These are phyloP conservation scores for Philhelius pedissequus DNA, from an alignment of 2,888 invertebrate species.

Conservation along the genomic window DNA sequence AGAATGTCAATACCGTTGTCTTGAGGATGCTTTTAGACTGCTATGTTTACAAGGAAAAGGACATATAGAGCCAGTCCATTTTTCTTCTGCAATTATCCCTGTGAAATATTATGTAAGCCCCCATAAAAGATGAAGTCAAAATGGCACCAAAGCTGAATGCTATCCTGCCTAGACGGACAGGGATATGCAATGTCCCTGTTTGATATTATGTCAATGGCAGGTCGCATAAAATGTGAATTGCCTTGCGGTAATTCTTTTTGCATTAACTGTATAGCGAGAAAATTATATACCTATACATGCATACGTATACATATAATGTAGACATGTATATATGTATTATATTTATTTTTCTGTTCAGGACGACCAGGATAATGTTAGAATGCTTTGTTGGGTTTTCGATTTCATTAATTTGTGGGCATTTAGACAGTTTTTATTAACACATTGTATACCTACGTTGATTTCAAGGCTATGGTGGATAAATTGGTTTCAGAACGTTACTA, in stretches of 20 bases:
- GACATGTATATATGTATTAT: no score
- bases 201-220: slow-evolving; percentile 56
- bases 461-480: slow-evolving; percentile 53
- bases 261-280: slow-evolving; percentile 13
- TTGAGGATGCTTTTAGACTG: slow-evolving; percentile 26
- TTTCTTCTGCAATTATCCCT: slow-evolving; percentile 54
- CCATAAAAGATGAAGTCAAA: slow-evolving; percentile 58
- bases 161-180: slow-evolving; percentile 22
- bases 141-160: slow-evolving; percentile 32
- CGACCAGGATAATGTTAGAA: slow-evolving; percentile 7
- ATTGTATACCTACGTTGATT: slow-evolving; percentile 48
- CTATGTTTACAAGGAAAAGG: background rate
- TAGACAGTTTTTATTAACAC: slow-evolving; percentile 57
- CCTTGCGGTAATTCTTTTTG: slow-evolving; percentile 40
- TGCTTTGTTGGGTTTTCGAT: slow-evolving; percentile 51
- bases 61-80: slow-evolving; percentile 21
- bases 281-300: background rate
- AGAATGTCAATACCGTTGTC: slow-evolving; percentile 60
- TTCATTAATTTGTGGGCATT: slow-evolving; percentile 63
- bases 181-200: slow-evolving; percentile 51
- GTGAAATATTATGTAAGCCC: slow-evolving; percentile 49
- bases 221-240: slow-evolving; percentile 47
- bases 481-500: slow-evolving; percentile 33
- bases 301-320: no score
- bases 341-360: background rate